Conservation (phyloP, 2,888 invertebrate genomes). For the Crepidodera aurea region DNA sequence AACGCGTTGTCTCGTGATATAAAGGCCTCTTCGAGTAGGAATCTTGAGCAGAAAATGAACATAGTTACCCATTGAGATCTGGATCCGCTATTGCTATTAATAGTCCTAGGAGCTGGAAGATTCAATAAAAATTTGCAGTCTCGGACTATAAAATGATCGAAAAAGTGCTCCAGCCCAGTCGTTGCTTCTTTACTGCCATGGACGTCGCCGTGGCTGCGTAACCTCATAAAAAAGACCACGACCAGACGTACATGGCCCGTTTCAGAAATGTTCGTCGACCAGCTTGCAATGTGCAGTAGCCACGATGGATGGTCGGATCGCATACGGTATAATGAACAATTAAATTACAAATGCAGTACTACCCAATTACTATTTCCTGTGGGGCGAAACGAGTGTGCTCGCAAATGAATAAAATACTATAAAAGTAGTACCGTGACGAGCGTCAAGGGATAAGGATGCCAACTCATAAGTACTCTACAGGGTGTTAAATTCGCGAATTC, state of each 20-base stretch:
- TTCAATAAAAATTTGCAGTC: too few relatives aligned
- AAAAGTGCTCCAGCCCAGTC: too few relatives aligned
- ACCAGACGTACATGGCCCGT: constrained; percentile 35
- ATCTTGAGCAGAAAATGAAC: too few relatives aligned
- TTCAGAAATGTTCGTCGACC: constrained; percentile 43
- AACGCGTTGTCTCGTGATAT: too few relatives aligned
- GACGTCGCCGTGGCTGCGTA: neutral
- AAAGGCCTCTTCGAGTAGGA: too few relatives aligned
- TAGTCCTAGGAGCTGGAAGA: too few relatives aligned
- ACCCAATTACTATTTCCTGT: constrained; percentile 59
- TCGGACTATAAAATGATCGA: too few relatives aligned
- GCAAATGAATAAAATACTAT: constrained; percentile 21
- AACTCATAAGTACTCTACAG: neutral
- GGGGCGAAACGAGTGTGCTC: constrained; percentile 33
- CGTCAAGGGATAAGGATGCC: neutral
- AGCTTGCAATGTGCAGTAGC: constrained; percentile 2
- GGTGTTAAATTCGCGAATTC: neutral
- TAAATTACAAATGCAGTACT: constrained; percentile 59
- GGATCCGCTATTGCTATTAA: too few relatives aligned
- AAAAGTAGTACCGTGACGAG: neutral
- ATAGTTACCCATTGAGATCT: too few relatives aligned
- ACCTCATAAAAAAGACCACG: neutral
- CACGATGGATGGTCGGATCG: constrained; percentile 1
- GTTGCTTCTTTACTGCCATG: neutral
- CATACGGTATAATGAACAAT: constrained; percentile 59